phyloP scores from a whole-genome alignment of 1,140 invertebrate species.

The Hermetia illucens region DNA sequence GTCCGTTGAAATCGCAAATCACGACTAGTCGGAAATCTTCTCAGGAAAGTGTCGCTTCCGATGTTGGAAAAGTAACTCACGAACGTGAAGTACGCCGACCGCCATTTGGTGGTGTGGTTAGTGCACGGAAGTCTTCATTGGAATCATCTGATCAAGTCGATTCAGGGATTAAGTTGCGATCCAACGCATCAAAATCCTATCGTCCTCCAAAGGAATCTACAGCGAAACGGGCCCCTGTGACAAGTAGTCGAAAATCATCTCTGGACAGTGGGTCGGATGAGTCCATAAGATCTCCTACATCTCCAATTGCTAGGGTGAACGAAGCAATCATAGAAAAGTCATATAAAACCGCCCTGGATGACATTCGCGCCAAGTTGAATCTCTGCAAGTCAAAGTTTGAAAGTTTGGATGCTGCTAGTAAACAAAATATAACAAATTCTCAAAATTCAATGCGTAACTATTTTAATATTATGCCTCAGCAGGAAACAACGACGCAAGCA shows the following conservation, averaged over 20 bases:
- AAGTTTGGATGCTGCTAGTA: slow-evolving; percentile 20
- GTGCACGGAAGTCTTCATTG: background rate
- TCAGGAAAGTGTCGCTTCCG: background rate
- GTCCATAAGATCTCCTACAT: background rate
- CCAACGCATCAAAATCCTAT: too few relatives aligned
- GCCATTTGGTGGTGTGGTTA: background rate
- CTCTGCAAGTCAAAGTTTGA: slow-evolving; percentile 25
- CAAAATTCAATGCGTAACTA: slow-evolving; percentile 24
- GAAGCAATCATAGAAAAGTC: slow-evolving; percentile 4
- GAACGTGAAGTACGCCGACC: background rate
- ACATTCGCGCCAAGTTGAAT: slow-evolving; percentile 22
- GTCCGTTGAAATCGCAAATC: slow-evolving; percentile 1
- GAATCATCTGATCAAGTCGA: too few relatives aligned
- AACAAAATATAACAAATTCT: slow-evolving; percentile 18
- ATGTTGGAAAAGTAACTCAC: background rate
- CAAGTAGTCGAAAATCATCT: background rate
- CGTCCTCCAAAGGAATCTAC: background rate
- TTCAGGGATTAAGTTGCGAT: too few relatives aligned
- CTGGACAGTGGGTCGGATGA: background rate
- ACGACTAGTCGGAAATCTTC: background rate
- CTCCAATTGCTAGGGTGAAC: background rate
- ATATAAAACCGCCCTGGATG: slow-evolving; percentile 16
- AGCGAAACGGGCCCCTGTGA: background rate
- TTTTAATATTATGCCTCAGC: slow-evolving; percentile 12
- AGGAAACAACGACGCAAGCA: background rate